Percentiles rank a stretch among this genome's conserved stretches.
phyloP scores from a whole-genome alignment of 1,140 invertebrate species.

The Zaprionus lachaisei region DNA sequence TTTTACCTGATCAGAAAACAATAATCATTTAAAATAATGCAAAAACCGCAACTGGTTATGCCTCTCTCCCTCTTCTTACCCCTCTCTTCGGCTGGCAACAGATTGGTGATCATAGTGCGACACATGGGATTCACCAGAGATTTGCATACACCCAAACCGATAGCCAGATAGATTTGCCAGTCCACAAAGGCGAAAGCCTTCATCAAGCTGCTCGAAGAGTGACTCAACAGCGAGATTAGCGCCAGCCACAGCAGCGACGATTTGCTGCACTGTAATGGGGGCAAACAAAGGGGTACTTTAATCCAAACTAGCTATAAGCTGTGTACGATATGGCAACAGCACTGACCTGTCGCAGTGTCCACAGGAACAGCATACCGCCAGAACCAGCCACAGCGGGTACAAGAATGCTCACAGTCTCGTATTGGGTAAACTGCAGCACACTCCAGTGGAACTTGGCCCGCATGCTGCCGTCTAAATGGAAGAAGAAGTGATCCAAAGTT shows the following conservation, averaged over 20 bases:
- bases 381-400: conserved; percentile 82
- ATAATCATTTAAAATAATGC: background rate
- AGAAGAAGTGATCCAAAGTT: background rate
- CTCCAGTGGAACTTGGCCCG: conserved; percentile 88
- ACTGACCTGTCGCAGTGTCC: conserved; percentile 85
- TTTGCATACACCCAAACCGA: conserved; percentile 85
- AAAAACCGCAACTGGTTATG: background rate
- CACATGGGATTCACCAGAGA: conserved; percentile 87
- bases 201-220: conserved; percentile 84
- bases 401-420: conserved; percentile 84
- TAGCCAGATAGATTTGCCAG: conserved; percentile 88
- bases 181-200: conserved; percentile 86
- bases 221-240: conserved; percentile 78
- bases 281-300: background rate
- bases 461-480: conserved; percentile 77
- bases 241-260: conserved; percentile 63
- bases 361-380: conserved; percentile 84
- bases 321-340: too few relatives aligned
- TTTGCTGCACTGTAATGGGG: conserved; percentile 53
- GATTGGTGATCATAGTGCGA: conserved; percentile 88
- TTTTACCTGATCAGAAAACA: conserved; percentile 84
- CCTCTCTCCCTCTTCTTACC: conserved; percentile 29
- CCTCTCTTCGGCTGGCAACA: conserved; percentile 86
- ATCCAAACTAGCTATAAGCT: background rate
- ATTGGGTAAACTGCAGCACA: conserved; percentile 87